phyloP scores from a whole-genome alignment of 1,140 invertebrate species.

The Venturia canescens region DNA sequence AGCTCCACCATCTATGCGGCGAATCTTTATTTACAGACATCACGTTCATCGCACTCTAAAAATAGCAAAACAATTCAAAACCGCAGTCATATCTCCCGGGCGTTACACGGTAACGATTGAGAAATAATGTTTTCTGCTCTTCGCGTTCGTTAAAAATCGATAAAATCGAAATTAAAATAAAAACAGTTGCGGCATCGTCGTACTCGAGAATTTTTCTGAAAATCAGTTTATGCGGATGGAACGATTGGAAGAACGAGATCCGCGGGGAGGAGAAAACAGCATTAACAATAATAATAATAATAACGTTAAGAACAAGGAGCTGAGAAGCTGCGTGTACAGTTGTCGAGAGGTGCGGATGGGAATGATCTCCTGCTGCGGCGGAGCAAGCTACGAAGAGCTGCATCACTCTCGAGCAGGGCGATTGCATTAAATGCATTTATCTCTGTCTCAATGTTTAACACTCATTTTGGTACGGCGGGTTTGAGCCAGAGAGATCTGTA shows the following conservation, averaged over 20 bases:
- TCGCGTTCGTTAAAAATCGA: no score
- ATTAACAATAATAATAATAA: neutral
- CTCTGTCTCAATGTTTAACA: neutral
- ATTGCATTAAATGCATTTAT: slow-evolving; percentile 23
- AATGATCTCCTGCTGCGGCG: slow-evolving; percentile 25
- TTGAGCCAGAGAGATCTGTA: neutral
- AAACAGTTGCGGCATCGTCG: no score
- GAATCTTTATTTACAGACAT: no score
- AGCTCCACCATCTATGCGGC: no score
- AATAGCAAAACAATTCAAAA: no score
- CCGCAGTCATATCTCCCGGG: no score
- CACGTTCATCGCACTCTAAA: no score
- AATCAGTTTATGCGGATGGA: neutral
- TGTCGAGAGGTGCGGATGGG: slow-evolving; percentile 32
- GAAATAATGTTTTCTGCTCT: no score
- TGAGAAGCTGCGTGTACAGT: slow-evolving; percentile 25
- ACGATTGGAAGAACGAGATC: neutral
- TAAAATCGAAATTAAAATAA: no score
- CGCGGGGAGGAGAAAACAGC: neutral
- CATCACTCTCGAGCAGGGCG: slow-evolving; percentile 16
- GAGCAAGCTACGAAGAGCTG: slow-evolving; percentile 4
- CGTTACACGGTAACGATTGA: no score
- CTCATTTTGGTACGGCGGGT: neutral
- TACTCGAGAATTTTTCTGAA: no score
- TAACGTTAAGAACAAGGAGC: slow-evolving; percentile 3